Conservation (phyloP, 2,113 vertebrate genomes). For the Microtus pennsylvanicus region DNA sequence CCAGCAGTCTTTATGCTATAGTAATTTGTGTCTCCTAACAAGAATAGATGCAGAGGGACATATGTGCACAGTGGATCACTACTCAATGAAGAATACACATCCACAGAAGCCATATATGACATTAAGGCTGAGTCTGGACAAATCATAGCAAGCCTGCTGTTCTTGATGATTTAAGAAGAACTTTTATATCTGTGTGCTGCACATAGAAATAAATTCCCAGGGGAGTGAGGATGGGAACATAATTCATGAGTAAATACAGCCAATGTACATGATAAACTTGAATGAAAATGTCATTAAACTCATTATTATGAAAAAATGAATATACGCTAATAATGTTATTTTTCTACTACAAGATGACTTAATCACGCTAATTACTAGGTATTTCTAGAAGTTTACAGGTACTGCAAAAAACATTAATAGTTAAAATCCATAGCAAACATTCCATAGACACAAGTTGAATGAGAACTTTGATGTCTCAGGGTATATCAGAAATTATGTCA, state of each 20-base stretch:
- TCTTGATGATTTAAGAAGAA: neutral
- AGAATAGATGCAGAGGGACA: fast-evolving
- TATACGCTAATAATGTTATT: neutral
- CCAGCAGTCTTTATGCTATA: neutral
- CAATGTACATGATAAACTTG: neutral
- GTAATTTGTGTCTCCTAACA: neutral
- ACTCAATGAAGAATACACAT: neutral
- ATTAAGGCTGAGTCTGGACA: neutral
- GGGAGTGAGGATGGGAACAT: neutral
- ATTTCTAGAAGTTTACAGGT: neutral
- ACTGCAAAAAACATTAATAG: neutral
- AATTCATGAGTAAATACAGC: neutral
- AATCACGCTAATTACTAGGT: neutral
- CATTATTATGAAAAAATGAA: neutral
- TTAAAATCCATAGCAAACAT: neutral
- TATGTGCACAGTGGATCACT: neutral
- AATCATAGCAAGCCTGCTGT: neutral
- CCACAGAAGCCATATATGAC: neutral
- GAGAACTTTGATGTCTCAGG: neutral
- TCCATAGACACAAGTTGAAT: neutral
- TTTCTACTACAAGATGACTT: neutral
- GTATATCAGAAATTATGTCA: neutral
- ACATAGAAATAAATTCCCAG: neutral
- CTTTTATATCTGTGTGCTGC: neutral
- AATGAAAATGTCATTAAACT: neutral